Evolutionary conservation across 2,797 vertebrate species (phyloP).

Genomic region (Helostoma temminkii): DNA sequence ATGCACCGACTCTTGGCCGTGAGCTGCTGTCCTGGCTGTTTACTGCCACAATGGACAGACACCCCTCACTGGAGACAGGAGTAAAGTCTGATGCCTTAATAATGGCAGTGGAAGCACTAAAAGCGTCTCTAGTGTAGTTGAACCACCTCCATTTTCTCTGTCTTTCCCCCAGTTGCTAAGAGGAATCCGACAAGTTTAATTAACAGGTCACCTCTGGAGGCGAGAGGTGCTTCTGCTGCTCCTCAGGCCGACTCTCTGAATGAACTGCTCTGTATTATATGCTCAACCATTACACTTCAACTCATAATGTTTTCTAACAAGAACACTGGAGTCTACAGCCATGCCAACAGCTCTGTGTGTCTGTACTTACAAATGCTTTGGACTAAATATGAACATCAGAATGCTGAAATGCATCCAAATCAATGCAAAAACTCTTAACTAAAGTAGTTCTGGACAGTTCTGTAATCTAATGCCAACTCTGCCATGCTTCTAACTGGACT

Average conservation of each 20-base stretch:
- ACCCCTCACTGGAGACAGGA: constrained; percentile 42
- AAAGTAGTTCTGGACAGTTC: too few relatives aligned
- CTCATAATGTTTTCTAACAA: constrained; percentile 5
- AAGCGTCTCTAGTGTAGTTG: neutral
- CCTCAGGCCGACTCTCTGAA: constrained; percentile 23
- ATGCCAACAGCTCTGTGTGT: neutral
- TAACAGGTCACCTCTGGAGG: constrained; percentile 59
- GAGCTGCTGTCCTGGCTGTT: constrained; percentile 44
- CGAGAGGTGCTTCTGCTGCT: constrained; percentile 28
- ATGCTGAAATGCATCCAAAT: too few relatives aligned
- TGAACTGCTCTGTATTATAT: constrained; percentile 11
- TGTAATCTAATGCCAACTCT: too few relatives aligned
- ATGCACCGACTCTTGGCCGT: constrained; percentile 69
- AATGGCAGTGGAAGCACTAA: constrained; percentile 18
- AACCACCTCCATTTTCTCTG: neutral
- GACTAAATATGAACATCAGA: constrained; percentile 9
- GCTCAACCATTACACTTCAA: neutral
- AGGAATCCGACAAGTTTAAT: constrained; percentile 65
- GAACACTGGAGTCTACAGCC: neutral
- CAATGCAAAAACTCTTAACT: neutral
- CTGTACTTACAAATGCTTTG: neutral
- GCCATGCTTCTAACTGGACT: too few relatives aligned
- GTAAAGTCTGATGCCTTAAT: constrained; percentile 47
- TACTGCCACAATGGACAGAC: constrained; percentile 47
- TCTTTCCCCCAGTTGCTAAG: constrained; percentile 25